These are phyloP conservation scores for Xestia ashworthii DNA, from an alignment of 2,888 invertebrate species.

Conservation along the genomic window DNA sequence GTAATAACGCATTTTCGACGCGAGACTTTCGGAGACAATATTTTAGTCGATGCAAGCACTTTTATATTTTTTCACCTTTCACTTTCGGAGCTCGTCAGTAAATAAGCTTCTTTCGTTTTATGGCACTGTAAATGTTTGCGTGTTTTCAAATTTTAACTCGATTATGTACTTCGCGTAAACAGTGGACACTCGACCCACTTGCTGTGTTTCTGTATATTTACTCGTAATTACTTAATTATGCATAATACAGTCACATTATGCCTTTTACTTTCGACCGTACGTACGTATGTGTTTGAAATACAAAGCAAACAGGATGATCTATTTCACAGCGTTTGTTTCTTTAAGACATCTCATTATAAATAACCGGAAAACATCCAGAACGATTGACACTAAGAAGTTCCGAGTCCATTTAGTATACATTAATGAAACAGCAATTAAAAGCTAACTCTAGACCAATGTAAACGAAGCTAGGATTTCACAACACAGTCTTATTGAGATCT, in stretches of 20 bases:
- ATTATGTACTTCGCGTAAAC: background rate
- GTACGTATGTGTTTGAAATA: background rate
- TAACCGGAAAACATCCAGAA: background rate
- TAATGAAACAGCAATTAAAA: slow-evolving; percentile 13
- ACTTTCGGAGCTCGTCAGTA: slow-evolving; percentile 45
- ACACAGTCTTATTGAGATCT: slow-evolving; percentile 38
- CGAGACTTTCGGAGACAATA: slow-evolving; percentile 34
- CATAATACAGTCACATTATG: background rate
- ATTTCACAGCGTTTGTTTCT: background rate
- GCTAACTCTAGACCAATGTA: slow-evolving; percentile 4
- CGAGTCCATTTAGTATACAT: background rate
- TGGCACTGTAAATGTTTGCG: slow-evolving; percentile 4
- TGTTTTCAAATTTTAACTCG: slow-evolving; percentile 9
- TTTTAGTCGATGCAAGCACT: slow-evolving; percentile 47
- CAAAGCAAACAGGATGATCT: background rate
- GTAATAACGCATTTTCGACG: slow-evolving; percentile 52
- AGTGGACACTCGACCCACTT: background rate
- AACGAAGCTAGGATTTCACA: slow-evolving; percentile 27
- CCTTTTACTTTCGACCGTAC: background rate
- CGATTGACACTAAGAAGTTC: background rate
- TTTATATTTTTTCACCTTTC: slow-evolving; percentile 53
- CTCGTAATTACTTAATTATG: slow-evolving; percentile 24
- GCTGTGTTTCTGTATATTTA: slow-evolving; percentile 3
- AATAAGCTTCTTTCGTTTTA: slow-evolving; percentile 13
- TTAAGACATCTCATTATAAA: background rate